Conservation (phyloP, 1,140 invertebrate species). For the Drosophila kepulauana region DNA sequence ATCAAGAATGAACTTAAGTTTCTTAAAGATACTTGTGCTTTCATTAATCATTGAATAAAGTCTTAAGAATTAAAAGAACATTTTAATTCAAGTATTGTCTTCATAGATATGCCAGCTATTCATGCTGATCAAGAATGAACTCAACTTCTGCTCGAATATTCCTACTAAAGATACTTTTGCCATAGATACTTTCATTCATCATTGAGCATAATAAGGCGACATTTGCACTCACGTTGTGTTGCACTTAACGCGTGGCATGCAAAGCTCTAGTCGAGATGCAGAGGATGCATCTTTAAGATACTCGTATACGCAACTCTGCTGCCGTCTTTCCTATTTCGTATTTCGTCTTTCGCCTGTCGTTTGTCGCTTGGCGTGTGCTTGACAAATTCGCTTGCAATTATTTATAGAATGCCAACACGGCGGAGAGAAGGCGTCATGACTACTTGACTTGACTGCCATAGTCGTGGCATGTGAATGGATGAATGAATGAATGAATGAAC, state of each 20-base stretch:
- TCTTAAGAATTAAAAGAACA: too few relatives aligned
- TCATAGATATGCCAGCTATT: too few relatives aligned
- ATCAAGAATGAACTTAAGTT: too few relatives aligned
- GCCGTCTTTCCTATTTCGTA: too few relatives aligned
- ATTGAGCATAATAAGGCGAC: slow-evolving; percentile 75
- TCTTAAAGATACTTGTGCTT: too few relatives aligned
- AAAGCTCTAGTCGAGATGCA: slow-evolving; percentile 37
- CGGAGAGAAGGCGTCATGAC: slow-evolving; percentile 67
- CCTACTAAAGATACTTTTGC: slow-evolving; percentile 45
- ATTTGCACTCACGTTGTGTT: slow-evolving; percentile 78
- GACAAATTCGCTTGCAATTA: slow-evolving; percentile 82
- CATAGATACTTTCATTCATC: slow-evolving; percentile 15
- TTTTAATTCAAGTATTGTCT: too few relatives aligned
- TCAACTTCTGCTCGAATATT: too few relatives aligned
- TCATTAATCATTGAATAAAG: too few relatives aligned
- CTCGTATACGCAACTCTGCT: slow-evolving; percentile 19
- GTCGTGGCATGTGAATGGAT: slow-evolving; percentile 47
- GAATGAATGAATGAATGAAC: slow-evolving; percentile 61
- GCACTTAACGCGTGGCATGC: slow-evolving; percentile 66
- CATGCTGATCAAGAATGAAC: too few relatives aligned
- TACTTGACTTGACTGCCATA: slow-evolving; percentile 64
- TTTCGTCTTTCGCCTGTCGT: slow-evolving; percentile 27
- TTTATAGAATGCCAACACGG: slow-evolving; percentile 71
- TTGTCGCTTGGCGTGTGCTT: slow-evolving; percentile 60
- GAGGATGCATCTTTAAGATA: slow-evolving; percentile 59